These are phyloP conservation scores for Lithophane semibrunnea DNA, from an alignment of 2,888 invertebrate genomes.

Conservation along the genomic window DNA sequence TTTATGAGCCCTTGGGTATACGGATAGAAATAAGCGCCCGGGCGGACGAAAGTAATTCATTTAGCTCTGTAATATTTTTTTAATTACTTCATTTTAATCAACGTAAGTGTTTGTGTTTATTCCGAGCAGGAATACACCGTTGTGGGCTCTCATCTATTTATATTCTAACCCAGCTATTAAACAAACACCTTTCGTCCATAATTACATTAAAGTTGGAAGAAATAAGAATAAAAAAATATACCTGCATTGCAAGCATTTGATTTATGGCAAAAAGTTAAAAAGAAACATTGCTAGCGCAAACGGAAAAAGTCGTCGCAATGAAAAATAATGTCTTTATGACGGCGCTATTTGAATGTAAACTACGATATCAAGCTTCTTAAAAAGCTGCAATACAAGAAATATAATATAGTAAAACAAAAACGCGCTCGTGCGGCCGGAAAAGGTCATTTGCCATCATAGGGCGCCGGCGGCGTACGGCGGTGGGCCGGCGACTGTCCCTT, in stretches of 20 bases:
- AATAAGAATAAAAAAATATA: constrained; percentile 30
- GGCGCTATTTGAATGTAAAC: constrained; percentile 62
- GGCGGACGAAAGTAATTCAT: constrained; percentile 51
- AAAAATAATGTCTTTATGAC: constrained; percentile 59
- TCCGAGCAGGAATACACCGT: constrained; percentile 15
- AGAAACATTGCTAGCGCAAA: constrained; percentile 61
- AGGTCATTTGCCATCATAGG: constrained; percentile 81
- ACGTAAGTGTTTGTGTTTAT: constrained; percentile 49
- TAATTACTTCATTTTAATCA: constrained; percentile 62
- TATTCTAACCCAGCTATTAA: constrained; percentile 39
- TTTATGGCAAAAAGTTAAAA: constrained; percentile 50
- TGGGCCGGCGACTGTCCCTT: constrained; percentile 79
- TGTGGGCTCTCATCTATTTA: constrained; percentile 12
- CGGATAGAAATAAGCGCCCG: constrained; percentile 35
- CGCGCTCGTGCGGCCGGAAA: constrained; percentile 67
- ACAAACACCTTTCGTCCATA: constrained; percentile 34
- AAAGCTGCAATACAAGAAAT: constrained; percentile 69
- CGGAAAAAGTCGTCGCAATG: constrained; percentile 64
- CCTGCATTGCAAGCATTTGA: constrained; percentile 51
- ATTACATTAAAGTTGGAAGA: constrained; percentile 27
- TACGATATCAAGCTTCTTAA: constrained; percentile 59
- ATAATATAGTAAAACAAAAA: constrained; percentile 68
- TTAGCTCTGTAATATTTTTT: constrained; percentile 54
- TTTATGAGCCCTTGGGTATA: constrained; percentile 57
- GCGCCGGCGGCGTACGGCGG: constrained; percentile 68